Percentiles rank a stretch among this genome's conserved stretches.
These are phyloP conservation scores for Oryzias dopingdopingensis DNA, from an alignment of 2,797 vertebrate species.

Conservation along the genomic window DNA sequence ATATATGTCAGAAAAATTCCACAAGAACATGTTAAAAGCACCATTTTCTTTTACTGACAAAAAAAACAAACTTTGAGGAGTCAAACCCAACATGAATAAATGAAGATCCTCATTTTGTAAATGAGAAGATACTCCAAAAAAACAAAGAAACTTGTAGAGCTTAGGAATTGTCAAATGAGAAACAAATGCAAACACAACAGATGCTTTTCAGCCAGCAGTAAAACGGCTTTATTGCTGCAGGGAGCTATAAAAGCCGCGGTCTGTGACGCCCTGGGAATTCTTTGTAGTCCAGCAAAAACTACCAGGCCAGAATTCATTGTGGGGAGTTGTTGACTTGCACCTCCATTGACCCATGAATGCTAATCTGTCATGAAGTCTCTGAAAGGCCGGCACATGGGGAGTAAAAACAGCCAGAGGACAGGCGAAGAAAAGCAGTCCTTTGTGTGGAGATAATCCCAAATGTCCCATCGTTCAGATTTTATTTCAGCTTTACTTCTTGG, in stretches of 20 bases:
- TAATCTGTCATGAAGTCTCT: slow-evolving; percentile 45
- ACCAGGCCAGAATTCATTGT: slow-evolving; percentile 46
- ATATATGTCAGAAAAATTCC: too few species aligned
- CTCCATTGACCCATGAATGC: slow-evolving; percentile 30
- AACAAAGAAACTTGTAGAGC: too few species aligned
- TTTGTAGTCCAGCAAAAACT: slow-evolving; percentile 42
- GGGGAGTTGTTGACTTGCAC: slow-evolving; percentile 36
- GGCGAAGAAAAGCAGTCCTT: slow-evolving; percentile 48
- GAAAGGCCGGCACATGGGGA: slow-evolving; percentile 33
- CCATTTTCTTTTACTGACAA: too few species aligned
- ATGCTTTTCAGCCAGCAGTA: slow-evolving; percentile 17
- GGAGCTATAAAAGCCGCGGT: slow-evolving; percentile 16
- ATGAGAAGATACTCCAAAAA: too few species aligned
- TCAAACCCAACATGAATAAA: too few species aligned
- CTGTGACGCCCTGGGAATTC: slow-evolving; percentile 15
- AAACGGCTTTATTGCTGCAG: slow-evolving; percentile 16
- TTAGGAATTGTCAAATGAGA: neutral
- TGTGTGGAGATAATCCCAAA: slow-evolving; percentile 62
- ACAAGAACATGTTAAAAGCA: too few species aligned
- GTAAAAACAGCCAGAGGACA: slow-evolving; percentile 47
- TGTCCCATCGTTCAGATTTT: slow-evolving; percentile 54
- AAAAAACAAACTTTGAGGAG: too few species aligned
- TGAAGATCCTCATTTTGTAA: too few species aligned
- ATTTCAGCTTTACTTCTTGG: slow-evolving; percentile 56
- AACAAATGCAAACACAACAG: too few species aligned